phyloP scores from a whole-genome alignment of 2,113 vertebrate species.

The Notiomystis cincta region DNA sequence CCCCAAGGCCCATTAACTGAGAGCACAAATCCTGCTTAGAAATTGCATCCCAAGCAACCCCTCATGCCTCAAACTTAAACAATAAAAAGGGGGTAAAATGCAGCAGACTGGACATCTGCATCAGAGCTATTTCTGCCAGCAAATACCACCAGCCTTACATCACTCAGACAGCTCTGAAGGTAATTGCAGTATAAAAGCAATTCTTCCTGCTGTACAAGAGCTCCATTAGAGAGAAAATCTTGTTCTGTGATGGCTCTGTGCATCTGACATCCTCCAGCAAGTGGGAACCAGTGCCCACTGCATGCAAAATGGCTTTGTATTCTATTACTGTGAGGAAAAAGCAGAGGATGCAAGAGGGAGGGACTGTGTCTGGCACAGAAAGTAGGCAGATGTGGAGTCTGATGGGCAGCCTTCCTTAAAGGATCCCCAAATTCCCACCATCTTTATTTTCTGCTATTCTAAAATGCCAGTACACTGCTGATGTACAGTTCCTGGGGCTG shows the following conservation, averaged over 20 bases:
- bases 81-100: neutral
- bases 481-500: conserved; percentile 32
- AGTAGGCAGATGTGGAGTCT: neutral
- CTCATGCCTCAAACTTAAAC: neutral
- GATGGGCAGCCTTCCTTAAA: neutral
- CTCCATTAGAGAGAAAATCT: neutral
- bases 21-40: neutral
- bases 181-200: neutral
- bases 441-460: conserved; percentile 26
- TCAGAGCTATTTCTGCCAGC: neutral
- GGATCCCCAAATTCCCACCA: neutral
- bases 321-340: neutral
- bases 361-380: neutral
- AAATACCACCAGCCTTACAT: neutral
- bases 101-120: neutral
- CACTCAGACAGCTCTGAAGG: neutral
- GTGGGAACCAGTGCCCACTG: neutral
- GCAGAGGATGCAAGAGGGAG: neutral
- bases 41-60: neutral
- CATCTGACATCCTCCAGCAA: neutral
- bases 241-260: neutral
- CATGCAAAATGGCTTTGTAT: neutral
- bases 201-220: neutral
- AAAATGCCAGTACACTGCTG: neutral
- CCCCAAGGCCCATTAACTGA: neutral